phyloP scores from a whole-genome alignment of 2,888 invertebrate species.

The Meganola albula region DNA sequence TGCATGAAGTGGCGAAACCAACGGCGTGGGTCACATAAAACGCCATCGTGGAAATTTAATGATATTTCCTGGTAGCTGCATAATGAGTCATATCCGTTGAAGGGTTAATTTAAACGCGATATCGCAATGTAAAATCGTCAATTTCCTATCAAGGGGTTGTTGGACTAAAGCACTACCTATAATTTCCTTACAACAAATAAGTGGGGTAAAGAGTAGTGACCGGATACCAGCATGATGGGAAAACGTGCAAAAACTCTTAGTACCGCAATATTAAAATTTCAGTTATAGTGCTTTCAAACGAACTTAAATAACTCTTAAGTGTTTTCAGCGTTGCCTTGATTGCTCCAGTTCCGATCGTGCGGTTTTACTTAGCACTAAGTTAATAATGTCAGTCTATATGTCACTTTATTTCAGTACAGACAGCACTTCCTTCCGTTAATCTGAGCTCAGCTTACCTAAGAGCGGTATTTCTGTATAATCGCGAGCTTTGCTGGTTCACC shows the following conservation, averaged over 20 bases:
- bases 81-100: slow-evolving; percentile 74
- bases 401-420: slow-evolving; percentile 35
- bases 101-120: slow-evolving; percentile 70
- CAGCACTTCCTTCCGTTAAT: slow-evolving; percentile 35
- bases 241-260: background rate
- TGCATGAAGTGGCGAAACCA: slow-evolving; percentile 72
- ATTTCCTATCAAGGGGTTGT: slow-evolving; percentile 45
- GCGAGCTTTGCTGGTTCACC: slow-evolving; percentile 38
- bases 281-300: slow-evolving; percentile 24
- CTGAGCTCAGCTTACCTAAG: slow-evolving; percentile 34
- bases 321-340: slow-evolving; percentile 34
- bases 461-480: slow-evolving; percentile 34
- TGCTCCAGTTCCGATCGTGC: slow-evolving; percentile 35
- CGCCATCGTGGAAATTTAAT: slow-evolving; percentile 76
- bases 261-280: slow-evolving; percentile 10
- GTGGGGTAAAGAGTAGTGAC: slow-evolving; percentile 14
- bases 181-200: slow-evolving; percentile 29
- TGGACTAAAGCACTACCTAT: slow-evolving; percentile 25
- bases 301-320: slow-evolving; percentile 25
- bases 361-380: slow-evolving; percentile 39
- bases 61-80: slow-evolving; percentile 70
- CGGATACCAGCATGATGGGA: slow-evolving; percentile 7
- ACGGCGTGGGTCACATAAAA: slow-evolving; percentile 67
- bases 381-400: slow-evolving; percentile 34
- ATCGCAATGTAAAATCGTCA: slow-evolving; percentile 59